Base-by-base conservation (phyloP, 2,888 invertebrate species). In the Nemapogon koenigi region DNA sequence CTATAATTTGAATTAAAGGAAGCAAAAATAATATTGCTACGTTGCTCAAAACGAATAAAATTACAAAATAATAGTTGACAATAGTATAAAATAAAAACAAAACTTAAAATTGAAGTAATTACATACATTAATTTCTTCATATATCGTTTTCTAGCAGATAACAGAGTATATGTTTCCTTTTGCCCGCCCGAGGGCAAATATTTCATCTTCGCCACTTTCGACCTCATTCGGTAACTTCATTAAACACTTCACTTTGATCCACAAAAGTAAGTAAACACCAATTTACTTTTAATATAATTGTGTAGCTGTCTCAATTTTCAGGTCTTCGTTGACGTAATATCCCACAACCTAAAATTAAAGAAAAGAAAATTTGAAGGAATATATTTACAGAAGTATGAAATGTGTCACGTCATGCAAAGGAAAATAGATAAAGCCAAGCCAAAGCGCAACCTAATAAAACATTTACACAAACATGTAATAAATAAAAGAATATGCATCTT, bases 81-180 rank as follows among this genome's bases (percentile, higher is more conserved):
- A n/a, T n/a, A n/a, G n/a, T n/a, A n/a, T n/a, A n/a, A n/a, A n/a
- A n/a, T n/a, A n/a, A n/a, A n/a, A n/a, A n/a, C n/a, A n/a, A n/a
- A 27, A 27, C 4, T 14, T 14, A 27, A 27, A 11, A 6, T 13
- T 6, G n/a, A 43, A 59, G n/a, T n/a, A n/a, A n/a, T n/a, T 75
- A 84, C 84, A 75, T 82, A 85, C 85, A 80, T 72, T 65, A 84
- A 60, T 61, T 84, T 85, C 80, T 84, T 84, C 83, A 84, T 83
- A 70, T 84, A 66, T 69, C 84, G 75, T 70, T 83, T 75, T 62
- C 84, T 78, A 63, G 83, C 80, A 40, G 83, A 82, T 40, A 83
- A 81, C 48, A 84, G 65, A 14, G 83, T 82, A 59, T 84, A 84
- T 33, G 83, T 78, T 70, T 84, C 84, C 58, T 83, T 82, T 41